phyloP scores from a whole-genome alignment of 2,113 vertebrate species.

The Carlito syrichta region DNA sequence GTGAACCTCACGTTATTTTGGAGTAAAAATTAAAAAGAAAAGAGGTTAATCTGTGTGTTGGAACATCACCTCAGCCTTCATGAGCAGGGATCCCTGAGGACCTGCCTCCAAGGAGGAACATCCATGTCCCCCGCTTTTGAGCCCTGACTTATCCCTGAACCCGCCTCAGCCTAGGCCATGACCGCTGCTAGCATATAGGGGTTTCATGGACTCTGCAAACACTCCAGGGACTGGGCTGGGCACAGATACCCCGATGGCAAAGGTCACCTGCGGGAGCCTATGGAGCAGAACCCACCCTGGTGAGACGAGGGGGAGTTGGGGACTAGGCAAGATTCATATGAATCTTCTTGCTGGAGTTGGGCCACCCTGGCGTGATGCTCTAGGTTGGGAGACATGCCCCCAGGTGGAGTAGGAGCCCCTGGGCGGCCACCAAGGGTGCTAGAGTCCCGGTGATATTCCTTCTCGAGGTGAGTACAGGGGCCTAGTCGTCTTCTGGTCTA shows the following conservation, averaged over 20 bases:
- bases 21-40: not conserved
- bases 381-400: not conserved
- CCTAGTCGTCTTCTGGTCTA: rapidly evolving
- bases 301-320: not conserved
- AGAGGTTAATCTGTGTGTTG: not conserved
- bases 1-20: not conserved
- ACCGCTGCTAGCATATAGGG: not conserved
- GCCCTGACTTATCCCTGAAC: not conserved
- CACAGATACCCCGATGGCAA: not conserved
- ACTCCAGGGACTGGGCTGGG: not conserved
- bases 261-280: rapidly evolving
- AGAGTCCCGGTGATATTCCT: no score
- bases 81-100: not conserved
- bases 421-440: not conserved
- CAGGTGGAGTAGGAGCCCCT: not conserved
- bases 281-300: not conserved
- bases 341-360: not conserved
- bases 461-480: no score
- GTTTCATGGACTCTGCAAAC: not conserved
- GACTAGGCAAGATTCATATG: not conserved
- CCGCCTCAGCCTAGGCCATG: not conserved
- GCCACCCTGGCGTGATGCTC: no score
- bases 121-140: not conserved
- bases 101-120: not conserved
- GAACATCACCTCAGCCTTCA: not conserved